These are phyloP conservation scores for Anorthoa munda DNA, from an alignment of 2,888 invertebrate species.

Conservation along the genomic window DNA sequence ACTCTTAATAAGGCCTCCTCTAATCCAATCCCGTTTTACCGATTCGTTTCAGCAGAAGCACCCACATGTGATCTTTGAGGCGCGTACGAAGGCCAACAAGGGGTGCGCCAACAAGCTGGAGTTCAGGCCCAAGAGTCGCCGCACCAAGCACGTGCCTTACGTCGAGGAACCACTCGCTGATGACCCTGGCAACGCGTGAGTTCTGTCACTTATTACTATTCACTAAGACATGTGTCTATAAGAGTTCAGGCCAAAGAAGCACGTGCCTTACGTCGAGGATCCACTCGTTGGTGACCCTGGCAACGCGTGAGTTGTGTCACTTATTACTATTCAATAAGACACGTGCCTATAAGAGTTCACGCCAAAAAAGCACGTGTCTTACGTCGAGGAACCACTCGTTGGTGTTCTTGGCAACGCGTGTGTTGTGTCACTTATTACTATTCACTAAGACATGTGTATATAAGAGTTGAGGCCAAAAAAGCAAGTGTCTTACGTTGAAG, in stretches of 20 bases:
- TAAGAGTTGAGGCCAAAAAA: conserved; percentile 94
- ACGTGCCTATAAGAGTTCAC: no score
- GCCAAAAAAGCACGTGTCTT: neutral
- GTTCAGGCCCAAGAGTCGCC: conserved; percentile 93
- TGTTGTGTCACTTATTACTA: no score
- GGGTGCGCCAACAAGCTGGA: conserved; percentile 97
- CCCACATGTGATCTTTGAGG: conserved; percentile 99
- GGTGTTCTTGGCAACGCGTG: no score
- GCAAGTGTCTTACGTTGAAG: conserved; percentile 88
- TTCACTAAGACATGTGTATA: no score
- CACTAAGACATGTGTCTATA: neutral
- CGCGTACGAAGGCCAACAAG: conserved; percentile 97
- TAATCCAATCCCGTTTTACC: conserved; percentile 73
- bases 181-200: conserved; percentile 84
- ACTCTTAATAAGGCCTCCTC: conserved; percentile 21
- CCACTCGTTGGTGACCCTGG: conserved; percentile 74
- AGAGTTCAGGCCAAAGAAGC: neutral
- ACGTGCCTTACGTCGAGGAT: neutral
- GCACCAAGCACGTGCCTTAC: conserved; percentile 91
- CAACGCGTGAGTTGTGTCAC: conserved; percentile 50
- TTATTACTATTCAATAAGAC: no score
- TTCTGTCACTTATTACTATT: conserved; percentile 39
- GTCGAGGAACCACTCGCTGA: conserved; percentile 81
- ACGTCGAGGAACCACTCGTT: no score
- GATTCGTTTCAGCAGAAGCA: conserved; percentile 97